Conservation (phyloP, 2,797 vertebrate genomes). For the Tamandua tetradactyla region DNA sequence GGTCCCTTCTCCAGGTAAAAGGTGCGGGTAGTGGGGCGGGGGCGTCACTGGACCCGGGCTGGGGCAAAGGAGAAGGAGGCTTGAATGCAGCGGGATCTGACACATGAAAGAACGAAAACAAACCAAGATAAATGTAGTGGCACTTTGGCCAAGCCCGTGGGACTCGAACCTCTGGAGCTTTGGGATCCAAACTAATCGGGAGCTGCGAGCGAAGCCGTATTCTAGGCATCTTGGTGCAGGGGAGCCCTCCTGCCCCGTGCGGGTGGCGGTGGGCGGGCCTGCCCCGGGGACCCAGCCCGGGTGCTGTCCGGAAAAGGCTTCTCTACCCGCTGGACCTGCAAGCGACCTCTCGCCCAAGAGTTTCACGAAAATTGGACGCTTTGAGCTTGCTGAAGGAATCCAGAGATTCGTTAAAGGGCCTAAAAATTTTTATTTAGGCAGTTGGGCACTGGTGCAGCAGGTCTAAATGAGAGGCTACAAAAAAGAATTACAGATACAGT, state of each 20-base stretch:
- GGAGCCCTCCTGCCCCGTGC: not conserved
- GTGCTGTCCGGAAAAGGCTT: not conserved
- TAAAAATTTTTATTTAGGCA: not conserved
- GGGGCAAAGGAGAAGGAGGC: not conserved
- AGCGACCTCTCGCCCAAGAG: not conserved
- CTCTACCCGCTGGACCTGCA: not conserved
- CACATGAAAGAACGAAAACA: not conserved
- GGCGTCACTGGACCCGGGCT: not conserved
- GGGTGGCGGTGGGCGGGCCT: not conserved
- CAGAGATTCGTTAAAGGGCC: not conserved
- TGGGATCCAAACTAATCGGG: not conserved
- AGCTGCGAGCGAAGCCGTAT: slow-evolving; percentile 9
- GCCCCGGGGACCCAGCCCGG: not conserved
- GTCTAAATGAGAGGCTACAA: slow-evolving; percentile 39
- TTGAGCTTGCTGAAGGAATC: not conserved
- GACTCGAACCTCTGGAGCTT: slow-evolving; percentile 7
- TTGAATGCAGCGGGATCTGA: slow-evolving; percentile 33
- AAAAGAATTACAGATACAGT: not conserved
- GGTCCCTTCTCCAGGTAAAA: slow-evolving; percentile 51
- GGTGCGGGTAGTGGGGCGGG: not conserved
- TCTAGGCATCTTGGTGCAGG: slow-evolving; percentile 14
- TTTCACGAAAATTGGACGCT: not conserved
- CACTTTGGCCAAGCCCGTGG: slow-evolving; percentile 57
- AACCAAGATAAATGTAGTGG: slow-evolving; percentile 65
- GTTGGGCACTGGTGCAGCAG: not conserved